A percentile compares a stretch with the other conserved stretches of the same genome.
Evolutionary conservation across 2,888 invertebrate species (phyloP).

Genomic region (Phragmatobia fuliginosa): DNA sequence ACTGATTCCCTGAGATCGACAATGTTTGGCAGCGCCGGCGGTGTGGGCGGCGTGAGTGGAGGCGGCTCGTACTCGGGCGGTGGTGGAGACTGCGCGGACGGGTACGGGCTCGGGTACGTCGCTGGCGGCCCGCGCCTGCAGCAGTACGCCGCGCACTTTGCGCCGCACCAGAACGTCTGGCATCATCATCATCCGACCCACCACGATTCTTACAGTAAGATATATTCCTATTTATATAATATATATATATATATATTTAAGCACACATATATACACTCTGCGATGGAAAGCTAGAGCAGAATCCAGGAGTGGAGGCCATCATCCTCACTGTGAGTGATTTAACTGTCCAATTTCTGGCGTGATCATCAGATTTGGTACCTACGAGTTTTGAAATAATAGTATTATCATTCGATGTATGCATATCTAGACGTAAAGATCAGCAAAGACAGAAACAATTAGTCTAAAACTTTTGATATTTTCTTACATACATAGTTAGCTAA

Average conservation of each 20-base stretch:
- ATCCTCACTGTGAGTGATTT: no score
- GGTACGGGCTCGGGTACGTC: conserved; percentile 77
- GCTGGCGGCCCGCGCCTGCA: conserved; percentile 73
- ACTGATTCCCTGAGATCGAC: conserved; percentile 27
- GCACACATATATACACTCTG: no score
- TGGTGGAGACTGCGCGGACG: conserved; percentile 70
- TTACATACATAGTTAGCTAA: background rate
- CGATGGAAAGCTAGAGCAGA: no score
- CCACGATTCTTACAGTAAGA: conserved; percentile 76
- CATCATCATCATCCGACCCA: conserved; percentile 77
- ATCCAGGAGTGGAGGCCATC: no score
- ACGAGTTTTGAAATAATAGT: background rate
- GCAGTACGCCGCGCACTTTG: conserved; percentile 83
- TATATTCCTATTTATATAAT: no score
- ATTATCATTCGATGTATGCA: background rate
- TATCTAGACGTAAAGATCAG: background rate
- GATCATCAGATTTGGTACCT: background rate
- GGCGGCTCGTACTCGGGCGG: conserved; percentile 39
- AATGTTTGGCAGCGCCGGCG: conserved; percentile 63
- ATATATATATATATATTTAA: no score
- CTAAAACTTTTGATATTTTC: background rate
- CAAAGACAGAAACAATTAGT: no score
- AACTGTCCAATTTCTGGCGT: background rate
- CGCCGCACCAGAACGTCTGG: conserved; percentile 82
- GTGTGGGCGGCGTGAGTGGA: conserved; percentile 62